Evolutionary conservation across 2,888 invertebrate species (phyloP), one percentile per base, ranked within the genome.

Genomic region (Anagyrus pseudococci): DNA sequence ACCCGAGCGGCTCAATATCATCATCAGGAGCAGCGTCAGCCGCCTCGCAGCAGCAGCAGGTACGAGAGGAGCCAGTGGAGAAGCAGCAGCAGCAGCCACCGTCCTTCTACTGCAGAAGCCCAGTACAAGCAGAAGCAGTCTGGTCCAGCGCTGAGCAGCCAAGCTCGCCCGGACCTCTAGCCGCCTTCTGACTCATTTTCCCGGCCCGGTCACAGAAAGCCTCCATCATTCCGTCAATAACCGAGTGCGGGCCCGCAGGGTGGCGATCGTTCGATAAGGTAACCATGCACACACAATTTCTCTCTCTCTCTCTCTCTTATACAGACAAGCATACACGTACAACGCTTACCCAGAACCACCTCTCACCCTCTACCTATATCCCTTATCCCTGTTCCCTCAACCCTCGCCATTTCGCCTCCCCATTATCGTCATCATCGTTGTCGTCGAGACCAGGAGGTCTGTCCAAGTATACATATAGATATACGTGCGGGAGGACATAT

Each of bases 181-280:
- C 50, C 41, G 64, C 64, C 49, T 60, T 66, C 63, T 66, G 66
- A 80, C 80, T 80, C 76, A 79, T 80, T 81, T 81, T 80, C 79
- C 78, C 72, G 78, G 79, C 77, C 73, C 75, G 73, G 80, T 81
- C 74, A 75, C 72, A 74, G 76, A 79, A 89, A 88, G 85, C 88
- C 85, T 86, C 85, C 90, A 90, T 87, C 88, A 90, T 90, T 90
- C 89, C 90, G 89, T 87, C 89, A 85, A 87, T 86, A 89, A 88
- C 84, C 85, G 85, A 84, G 85, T 87, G 86, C 88, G 89, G 86
- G 87, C 89, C 89, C 89, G 87, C 86, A 87, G 90, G 89, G 89
- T 90, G 90, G 89, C 89, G 77, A 76, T 77, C 74, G 72, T 78
- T 75, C 70, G 77, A 78, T 76, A 80, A 79, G 81, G 80, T 81